Evolutionary conservation across 64 coral and sea anemone genomes (phyloP).

Genomic region (Stichodactyla helianthus): DNA sequence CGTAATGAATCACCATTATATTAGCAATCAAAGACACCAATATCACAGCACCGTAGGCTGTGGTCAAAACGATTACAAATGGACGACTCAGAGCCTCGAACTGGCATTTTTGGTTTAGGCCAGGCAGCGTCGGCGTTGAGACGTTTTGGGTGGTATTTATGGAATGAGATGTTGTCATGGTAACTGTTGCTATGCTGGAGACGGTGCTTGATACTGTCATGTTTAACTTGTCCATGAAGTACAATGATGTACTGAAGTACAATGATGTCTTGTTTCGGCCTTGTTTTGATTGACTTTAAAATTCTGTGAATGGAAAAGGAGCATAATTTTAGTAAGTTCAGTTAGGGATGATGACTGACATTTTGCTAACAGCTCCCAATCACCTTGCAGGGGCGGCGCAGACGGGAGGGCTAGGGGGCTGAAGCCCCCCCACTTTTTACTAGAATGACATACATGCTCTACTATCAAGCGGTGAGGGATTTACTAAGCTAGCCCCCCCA

Average conservation of each 20-base stretch:
- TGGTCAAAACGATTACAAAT: background rate
- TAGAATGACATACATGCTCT: no score
- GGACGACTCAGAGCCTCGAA: background rate
- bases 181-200: background rate
- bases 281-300: no score
- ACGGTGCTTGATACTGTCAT: background rate
- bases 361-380: no score
- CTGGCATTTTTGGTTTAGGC: background rate
- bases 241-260: background rate
- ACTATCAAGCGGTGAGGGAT: no score
- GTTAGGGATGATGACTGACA: no score
- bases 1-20: constrained; percentile 20
- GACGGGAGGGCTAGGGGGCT: no score
- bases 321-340: no score
- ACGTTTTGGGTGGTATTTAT: background rate
- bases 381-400: no score
- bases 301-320: no score
- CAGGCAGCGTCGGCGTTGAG: background rate
- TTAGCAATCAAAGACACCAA: constrained; percentile 21
- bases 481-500: no score
- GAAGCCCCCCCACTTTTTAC: no score
- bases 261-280: background rate
- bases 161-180: background rate
- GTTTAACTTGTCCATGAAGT: background rate
- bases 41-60: constrained; percentile 17